These are phyloP conservation scores for Synergus gifuensis DNA, from an alignment of 2,888 invertebrate species.

Conservation along the genomic window DNA sequence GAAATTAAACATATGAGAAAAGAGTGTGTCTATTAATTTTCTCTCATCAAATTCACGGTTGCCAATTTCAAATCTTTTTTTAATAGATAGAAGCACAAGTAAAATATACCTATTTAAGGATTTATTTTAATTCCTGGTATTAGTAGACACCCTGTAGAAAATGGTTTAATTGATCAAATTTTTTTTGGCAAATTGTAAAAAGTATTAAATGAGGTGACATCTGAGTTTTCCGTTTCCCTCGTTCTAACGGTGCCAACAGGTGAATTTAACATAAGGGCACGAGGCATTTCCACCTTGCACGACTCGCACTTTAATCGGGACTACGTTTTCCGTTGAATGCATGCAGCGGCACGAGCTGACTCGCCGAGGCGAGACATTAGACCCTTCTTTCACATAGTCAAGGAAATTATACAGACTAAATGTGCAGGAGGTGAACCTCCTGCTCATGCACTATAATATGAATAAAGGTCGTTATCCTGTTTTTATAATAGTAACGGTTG, in stretches of 20 bases:
- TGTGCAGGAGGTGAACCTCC: slow-evolving; percentile 28
- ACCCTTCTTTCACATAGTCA: slow-evolving; percentile 22
- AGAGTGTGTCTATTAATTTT: no score
- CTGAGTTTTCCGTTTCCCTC: background rate
- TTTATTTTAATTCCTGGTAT: no score
- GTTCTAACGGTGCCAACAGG: slow-evolving; percentile 37
- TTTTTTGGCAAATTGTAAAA: background rate
- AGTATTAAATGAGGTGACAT: background rate
- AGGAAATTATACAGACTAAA: slow-evolving; percentile 39
- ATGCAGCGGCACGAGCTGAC: slow-evolving; percentile 40
- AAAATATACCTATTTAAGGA: no score
- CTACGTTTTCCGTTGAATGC: slow-evolving; percentile 38
- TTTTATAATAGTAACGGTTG: slow-evolving; percentile 11
- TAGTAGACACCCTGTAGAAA: no score
- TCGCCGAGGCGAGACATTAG: slow-evolving; percentile 38
- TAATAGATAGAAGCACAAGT: no score
- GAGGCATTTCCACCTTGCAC: slow-evolving; percentile 27
- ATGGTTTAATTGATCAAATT: no score
- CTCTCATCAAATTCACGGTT: no score
- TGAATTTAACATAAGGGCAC: slow-evolving; percentile 36
- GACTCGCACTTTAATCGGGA: slow-evolving; percentile 24
- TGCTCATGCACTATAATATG: slow-evolving; percentile 20
- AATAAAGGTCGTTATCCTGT: slow-evolving; percentile 26
- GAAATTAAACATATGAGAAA: no score
- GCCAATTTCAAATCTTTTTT: no score